phyloP scores from a whole-genome alignment of 2,888 invertebrate genomes.

The Microctonus hyperodae region DNA sequence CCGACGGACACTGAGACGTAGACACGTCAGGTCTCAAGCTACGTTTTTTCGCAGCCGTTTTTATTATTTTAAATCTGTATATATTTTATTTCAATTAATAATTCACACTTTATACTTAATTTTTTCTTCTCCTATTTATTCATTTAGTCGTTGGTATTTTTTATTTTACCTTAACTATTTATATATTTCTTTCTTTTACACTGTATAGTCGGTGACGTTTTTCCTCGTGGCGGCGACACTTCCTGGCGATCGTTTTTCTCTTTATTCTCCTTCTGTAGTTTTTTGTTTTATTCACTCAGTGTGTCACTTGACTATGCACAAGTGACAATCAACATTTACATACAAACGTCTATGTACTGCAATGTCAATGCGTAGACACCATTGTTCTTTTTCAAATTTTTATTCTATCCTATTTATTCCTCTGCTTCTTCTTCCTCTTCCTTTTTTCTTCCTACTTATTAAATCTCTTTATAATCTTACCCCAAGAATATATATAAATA shows the following conservation, averaged over 20 bases:
- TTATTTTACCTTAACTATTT: background rate
- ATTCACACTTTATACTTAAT: background rate
- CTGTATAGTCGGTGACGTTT: conserved; percentile 9
- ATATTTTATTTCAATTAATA: background rate
- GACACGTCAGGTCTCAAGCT: conserved; percentile 30
- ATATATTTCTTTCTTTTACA: conserved; percentile 5
- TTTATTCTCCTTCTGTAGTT: conserved; percentile 30
- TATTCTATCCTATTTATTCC: background rate
- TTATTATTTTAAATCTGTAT: background rate
- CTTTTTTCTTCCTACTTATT: too few relatives aligned
- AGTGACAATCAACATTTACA: conserved; percentile 11
- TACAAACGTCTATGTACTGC: conserved; percentile 1
- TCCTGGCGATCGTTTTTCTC: conserved; percentile 32
- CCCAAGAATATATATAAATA: background rate
- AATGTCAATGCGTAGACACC: background rate
- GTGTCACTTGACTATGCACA: background rate
- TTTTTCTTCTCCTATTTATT: background rate
- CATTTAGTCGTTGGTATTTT: conserved; percentile 5
- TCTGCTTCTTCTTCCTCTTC: background rate
- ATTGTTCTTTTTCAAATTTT: background rate
- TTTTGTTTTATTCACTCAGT: background rate
- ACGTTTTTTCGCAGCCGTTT: conserved; percentile 25
- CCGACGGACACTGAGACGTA: conserved; percentile 43
- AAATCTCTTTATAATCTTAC: too few relatives aligned
- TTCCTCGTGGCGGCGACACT: conserved; percentile 24